Evolutionary conservation across 2,888 invertebrate genomes (phyloP).

Genomic region (Noctua pronuba): DNA sequence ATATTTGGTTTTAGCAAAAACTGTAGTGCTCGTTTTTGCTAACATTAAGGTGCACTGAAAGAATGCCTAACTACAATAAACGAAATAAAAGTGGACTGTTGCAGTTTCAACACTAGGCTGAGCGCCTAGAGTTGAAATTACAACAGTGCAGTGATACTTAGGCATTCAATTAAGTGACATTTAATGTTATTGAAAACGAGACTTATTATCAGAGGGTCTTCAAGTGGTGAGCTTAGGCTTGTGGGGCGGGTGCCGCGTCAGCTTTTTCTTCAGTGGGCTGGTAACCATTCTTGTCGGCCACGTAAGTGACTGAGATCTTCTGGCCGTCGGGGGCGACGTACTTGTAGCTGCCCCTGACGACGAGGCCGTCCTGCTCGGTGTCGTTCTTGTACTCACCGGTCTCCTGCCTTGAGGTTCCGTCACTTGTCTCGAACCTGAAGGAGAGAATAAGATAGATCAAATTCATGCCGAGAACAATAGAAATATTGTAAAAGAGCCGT

Average conservation of each 20-base stretch:
- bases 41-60: not conserved
- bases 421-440: constrained; percentile 92
- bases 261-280: constrained; percentile 84
- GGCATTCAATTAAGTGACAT: not conserved
- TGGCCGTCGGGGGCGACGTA: constrained; percentile 92
- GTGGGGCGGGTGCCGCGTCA: constrained; percentile 56
- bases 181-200: not conserved
- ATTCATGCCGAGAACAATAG: not conserved
- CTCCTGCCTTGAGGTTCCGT: constrained; percentile 92
- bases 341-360: constrained; percentile 91
- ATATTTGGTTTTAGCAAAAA: constrained; percentile 72
- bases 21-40: not conserved
- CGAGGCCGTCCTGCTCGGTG: constrained; percentile 91
- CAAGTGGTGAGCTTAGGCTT: constrained; percentile 51
- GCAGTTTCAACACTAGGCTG: not conserved
- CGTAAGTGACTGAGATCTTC: constrained; percentile 91
- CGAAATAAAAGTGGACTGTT: not conserved
- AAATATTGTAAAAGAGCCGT: not conserved
- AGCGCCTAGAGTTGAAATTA: not conserved
- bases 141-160: not conserved
- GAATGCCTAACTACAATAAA: too few species aligned
- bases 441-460: too few species aligned
- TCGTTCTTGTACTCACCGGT: constrained; percentile 92
- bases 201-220: not conserved
- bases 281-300: constrained; percentile 92